Conservation (phyloP, 2,113 vertebrate species). For the Dissostichus mawsoni region DNA sequence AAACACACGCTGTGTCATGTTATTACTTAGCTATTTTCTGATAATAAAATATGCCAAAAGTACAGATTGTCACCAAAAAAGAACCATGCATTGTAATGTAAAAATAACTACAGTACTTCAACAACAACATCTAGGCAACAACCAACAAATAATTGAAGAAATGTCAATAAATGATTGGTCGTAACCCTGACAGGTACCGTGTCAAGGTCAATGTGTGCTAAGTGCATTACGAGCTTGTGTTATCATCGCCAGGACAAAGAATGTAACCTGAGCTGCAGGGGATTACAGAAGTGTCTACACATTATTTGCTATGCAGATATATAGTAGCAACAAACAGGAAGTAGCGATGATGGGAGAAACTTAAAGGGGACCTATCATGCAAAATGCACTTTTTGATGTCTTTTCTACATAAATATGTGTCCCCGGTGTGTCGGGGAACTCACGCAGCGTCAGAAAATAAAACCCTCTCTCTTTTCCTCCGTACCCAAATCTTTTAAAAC, state of each 20-base stretch:
- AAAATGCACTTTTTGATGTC: too few relatives aligned
- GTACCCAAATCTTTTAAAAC: too few relatives aligned
- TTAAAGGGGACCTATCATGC: too few relatives aligned
- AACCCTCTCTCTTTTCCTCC: too few relatives aligned
- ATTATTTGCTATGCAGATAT: conserved; percentile 18
- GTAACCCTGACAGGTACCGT: not conserved
- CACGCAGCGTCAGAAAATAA: too few relatives aligned
- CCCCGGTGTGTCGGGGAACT: too few relatives aligned
- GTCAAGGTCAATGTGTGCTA: conserved; percentile 65
- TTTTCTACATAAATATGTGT: too few relatives aligned
- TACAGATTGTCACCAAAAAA: not conserved
- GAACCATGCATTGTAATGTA: not conserved
- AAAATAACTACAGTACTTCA: not conserved
- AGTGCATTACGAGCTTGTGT: conserved; percentile 58
- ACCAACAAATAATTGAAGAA: not conserved
- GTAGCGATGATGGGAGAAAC: too few relatives aligned
- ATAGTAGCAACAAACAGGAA: not conserved
- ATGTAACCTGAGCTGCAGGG: conserved; percentile 47
- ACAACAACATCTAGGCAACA: not conserved
- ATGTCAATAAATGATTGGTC: conserved; percentile 5
- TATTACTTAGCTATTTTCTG: not conserved
- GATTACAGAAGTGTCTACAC: conserved; percentile 29
- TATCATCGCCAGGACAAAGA: conserved; percentile 43
- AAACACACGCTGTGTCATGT: not conserved
- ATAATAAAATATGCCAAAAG: not conserved